Conservation (phyloP, 2,113 vertebrate genomes). For the Cyphomyrus discorhynchus region DNA sequence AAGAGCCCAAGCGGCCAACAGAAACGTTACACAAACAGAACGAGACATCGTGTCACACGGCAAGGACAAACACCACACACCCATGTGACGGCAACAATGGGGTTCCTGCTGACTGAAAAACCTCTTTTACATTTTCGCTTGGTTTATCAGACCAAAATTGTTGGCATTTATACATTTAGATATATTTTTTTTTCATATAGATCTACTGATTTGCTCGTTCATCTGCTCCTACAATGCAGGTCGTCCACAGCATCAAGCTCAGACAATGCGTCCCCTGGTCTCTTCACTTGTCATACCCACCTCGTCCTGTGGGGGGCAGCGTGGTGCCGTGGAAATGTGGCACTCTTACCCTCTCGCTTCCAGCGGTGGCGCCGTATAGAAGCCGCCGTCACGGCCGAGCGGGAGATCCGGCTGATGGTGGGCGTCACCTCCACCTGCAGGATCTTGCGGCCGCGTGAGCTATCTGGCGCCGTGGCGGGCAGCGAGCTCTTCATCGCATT, state of each 20-base stretch:
- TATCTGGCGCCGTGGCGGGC: slow-evolving; percentile 80
- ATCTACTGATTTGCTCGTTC: background rate
- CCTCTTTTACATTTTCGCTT: background rate
- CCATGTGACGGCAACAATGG: background rate
- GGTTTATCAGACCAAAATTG: background rate
- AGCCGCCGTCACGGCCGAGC: slow-evolving; percentile 89
- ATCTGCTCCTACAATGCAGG: background rate
- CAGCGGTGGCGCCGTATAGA: slow-evolving; percentile 95
- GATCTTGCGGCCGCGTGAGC: slow-evolving; percentile 78
- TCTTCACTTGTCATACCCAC: background rate
- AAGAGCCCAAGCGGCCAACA: slow-evolving; percentile 34
- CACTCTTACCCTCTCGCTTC: slow-evolving; percentile 88
- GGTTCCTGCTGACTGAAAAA: background rate
- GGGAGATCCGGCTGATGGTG: slow-evolving; percentile 87
- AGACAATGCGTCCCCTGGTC: background rate
- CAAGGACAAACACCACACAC: background rate
- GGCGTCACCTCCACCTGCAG: slow-evolving; percentile 94
- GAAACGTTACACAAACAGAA: slow-evolving; percentile 8
- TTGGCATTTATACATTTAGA: background rate
- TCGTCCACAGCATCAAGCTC: background rate
- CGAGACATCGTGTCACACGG: background rate
- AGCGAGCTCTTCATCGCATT: slow-evolving; percentile 95
- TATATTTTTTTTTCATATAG: background rate
- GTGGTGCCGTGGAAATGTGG: background rate
- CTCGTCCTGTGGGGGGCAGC: background rate